Conservation (phyloP, 1,140 invertebrate species). For the Papilio aristodemus region DNA sequence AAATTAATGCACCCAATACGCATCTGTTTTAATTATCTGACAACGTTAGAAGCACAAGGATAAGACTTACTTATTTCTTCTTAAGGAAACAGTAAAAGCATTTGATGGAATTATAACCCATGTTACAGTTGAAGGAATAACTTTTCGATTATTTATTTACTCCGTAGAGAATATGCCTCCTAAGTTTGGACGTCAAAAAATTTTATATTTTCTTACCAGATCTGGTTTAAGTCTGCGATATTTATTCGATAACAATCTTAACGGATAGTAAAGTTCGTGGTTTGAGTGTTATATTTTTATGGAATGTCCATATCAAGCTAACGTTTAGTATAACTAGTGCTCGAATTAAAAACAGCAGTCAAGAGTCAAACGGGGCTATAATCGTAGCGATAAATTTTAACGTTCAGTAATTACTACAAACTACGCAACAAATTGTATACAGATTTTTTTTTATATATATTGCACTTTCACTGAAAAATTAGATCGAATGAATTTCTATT, state of each 20-base stretch:
- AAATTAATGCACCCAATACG: slow-evolving; percentile 72
- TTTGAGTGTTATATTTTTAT: too few species aligned
- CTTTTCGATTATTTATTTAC: too few species aligned
- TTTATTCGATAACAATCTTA: too few species aligned
- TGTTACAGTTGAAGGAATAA: too few species aligned
- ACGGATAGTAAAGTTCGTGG: too few species aligned
- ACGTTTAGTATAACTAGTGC: slow-evolving; percentile 38
- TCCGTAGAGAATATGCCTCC: too few species aligned
- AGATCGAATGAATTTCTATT: too few species aligned
- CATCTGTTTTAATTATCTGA: slow-evolving; percentile 69
- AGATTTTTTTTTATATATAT: too few species aligned
- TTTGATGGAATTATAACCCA: too few species aligned
- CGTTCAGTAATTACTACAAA: slow-evolving; percentile 51
- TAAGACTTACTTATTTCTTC: slow-evolving; percentile 34
- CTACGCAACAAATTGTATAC: slow-evolving; percentile 28
- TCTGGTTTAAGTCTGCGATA: too few species aligned
- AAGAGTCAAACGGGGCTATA: slow-evolving; percentile 58
- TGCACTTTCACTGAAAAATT: too few species aligned
- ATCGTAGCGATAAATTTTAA: slow-evolving; percentile 59
- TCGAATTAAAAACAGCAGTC: slow-evolving; percentile 36
- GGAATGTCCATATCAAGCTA: slow-evolving; percentile 40
- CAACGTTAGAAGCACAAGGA: slow-evolving; percentile 42
- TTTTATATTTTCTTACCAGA: too few species aligned
- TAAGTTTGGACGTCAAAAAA: background rate
- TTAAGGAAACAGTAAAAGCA: background rate